Percentiles rank a stretch among this genome's conserved stretches.
These are phyloP conservation scores for Temnothorax longispinosus DNA, from an alignment of 1,140 invertebrate species.

Conservation along the genomic window DNA sequence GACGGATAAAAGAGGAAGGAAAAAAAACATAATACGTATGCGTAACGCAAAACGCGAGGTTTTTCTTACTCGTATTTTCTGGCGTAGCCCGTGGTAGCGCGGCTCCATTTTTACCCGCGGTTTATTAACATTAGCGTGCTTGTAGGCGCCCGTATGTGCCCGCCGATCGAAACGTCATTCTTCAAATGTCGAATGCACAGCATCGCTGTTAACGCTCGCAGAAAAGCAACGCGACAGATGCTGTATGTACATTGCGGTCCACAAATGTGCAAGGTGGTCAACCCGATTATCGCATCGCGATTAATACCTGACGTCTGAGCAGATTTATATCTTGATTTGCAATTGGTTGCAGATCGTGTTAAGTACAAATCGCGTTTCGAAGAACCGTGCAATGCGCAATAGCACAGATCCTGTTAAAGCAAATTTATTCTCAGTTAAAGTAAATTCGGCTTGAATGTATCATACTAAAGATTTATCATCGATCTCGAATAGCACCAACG, in stretches of 20 bases:
- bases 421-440: background rate
- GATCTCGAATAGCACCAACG: background rate
- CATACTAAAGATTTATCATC: background rate
- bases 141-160: background rate
- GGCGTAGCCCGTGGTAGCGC: background rate
- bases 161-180: constrained; percentile 12
- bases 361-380: background rate
- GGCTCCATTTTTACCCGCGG: background rate
- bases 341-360: background rate
- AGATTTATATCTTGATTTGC: background rate
- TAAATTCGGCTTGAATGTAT: background rate
- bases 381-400: background rate
- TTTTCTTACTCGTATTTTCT: background rate
- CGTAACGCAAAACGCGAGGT: background rate
- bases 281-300: background rate
- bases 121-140: background rate
- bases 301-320: constrained; percentile 9
- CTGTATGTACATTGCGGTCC: background rate
- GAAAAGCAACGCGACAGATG: constrained; percentile 6
- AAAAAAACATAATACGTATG: background rate
- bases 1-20: too few species aligned
- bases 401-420: background rate
- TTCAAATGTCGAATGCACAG: constrained; percentile 5
- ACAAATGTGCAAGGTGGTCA: background rate
- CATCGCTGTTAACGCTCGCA: background rate